Evolutionary conservation across 2,888 invertebrate species (phyloP).

Genomic region (Nephrocerus scutellatus): DNA sequence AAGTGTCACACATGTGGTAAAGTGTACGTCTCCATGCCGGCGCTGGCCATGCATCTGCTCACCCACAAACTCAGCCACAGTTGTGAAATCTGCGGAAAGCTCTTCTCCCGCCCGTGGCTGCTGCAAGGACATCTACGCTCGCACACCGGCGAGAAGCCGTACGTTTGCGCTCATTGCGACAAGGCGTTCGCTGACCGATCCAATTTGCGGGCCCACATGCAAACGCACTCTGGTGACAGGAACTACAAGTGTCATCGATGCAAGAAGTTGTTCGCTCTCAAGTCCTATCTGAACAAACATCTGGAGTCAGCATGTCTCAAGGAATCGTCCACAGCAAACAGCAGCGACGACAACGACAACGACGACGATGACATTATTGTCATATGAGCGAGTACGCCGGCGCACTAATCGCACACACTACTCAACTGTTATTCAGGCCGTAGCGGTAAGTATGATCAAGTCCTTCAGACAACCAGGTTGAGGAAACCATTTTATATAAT

Average conservation of each 20-base stretch:
- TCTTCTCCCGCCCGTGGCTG: conserved; percentile 93
- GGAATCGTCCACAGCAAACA: conserved; percentile 44
- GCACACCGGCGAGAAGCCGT: conserved; percentile 91
- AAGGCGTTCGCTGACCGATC: conserved; percentile 93
- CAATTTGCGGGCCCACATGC: conserved; percentile 90
- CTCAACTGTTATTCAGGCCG: conserved; percentile 8
- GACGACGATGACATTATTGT: conserved; percentile 47
- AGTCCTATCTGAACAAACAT: conserved; percentile 93
- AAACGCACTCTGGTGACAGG: conserved; percentile 87
- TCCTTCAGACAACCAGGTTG: too few species aligned
- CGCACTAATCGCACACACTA: conserved; percentile 9
- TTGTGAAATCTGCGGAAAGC: conserved; percentile 88
- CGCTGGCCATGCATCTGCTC: conserved; percentile 85
- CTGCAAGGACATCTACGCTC: conserved; percentile 80
- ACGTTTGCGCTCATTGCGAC: conserved; percentile 87
- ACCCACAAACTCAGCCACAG: conserved; percentile 90
- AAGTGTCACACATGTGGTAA: conserved; percentile 93
- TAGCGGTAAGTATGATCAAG: conserved; percentile 12
- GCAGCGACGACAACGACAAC: conserved; percentile 44
- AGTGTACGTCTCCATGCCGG: conserved; percentile 97
- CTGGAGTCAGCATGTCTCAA: conserved; percentile 81
- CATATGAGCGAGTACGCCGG: conserved; percentile 30
- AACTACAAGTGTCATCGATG: conserved; percentile 82
- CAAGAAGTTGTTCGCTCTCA: conserved; percentile 85
- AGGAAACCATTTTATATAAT: too few species aligned